Evolutionary conservation across 2,113 vertebrate genomes (phyloP).

Genomic region (Tragelaphus imberbis): DNA sequence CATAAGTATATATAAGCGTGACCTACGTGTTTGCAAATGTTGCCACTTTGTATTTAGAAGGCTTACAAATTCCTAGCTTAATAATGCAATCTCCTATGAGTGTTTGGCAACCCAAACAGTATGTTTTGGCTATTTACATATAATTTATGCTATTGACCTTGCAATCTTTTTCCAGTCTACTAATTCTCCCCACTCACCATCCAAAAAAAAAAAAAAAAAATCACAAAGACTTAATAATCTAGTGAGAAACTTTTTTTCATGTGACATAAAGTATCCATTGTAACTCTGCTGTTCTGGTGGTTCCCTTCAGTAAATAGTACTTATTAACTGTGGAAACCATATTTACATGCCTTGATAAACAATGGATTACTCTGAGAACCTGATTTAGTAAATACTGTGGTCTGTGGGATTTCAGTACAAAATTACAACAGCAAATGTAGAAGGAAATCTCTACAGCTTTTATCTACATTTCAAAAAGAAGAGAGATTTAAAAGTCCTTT

Average conservation of each 20-base stretch:
- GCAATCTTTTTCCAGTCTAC: not conserved
- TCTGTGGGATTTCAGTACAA: slow-evolving; percentile 28
- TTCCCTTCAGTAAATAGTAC: slow-evolving; percentile 19
- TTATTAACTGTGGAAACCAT: slow-evolving; percentile 5
- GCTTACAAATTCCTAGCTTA: not conserved
- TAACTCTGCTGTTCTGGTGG: not conserved
- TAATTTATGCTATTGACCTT: slow-evolving; percentile 1
- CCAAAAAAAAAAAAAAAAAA: not conserved
- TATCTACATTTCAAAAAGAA: slow-evolving; percentile 25
- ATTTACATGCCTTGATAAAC: slow-evolving; percentile 33
- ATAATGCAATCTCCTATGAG: not conserved
- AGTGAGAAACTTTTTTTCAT: slow-evolving; percentile 4
- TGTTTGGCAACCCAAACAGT: not conserved
- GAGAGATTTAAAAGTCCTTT: slow-evolving; percentile 26
- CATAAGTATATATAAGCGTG: not conserved
- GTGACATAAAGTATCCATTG: slow-evolving; percentile 11
- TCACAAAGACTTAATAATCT: slow-evolving; percentile 21
- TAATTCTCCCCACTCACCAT: not conserved
- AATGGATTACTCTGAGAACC: not conserved
- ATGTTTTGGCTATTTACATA: not conserved
- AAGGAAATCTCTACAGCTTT: slow-evolving; percentile 2
- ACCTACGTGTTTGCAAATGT: not conserved
- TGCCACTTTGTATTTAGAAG: slow-evolving; percentile 20
- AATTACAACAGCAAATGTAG: slow-evolving; percentile 10
- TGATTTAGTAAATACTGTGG: slow-evolving; percentile 29